Evolutionary conservation across 2,888 invertebrate genomes (phyloP).

Genomic region (Eristalinus aeneus): DNA sequence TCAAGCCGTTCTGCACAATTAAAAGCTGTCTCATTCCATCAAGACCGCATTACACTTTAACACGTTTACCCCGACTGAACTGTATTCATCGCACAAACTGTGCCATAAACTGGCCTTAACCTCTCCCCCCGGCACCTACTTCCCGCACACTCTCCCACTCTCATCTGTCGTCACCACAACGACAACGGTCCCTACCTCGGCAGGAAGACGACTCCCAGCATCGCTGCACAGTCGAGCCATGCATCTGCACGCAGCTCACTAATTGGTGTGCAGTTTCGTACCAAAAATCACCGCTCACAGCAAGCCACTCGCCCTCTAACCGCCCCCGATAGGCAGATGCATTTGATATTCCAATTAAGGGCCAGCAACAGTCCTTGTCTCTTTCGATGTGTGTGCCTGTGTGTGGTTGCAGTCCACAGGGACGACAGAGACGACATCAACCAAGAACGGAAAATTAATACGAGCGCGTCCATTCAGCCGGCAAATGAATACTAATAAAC

Average conservation of each 20-base stretch:
- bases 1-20: not conserved
- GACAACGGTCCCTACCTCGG: not conserved
- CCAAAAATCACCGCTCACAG: slow-evolving; percentile 3
- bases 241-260: slow-evolving; percentile 3
- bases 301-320: not conserved
- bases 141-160: not conserved
- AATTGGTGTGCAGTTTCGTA: slow-evolving; percentile 37
- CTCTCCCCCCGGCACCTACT: not conserved
- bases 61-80: not conserved
- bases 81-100: not conserved
- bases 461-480: slow-evolving; percentile 61
- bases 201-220: not conserved
- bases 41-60: not conserved
- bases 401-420: not conserved
- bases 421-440: slow-evolving; percentile 34
- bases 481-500: slow-evolving; percentile 69
- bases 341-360: slow-evolving; percentile 62
- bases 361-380: not conserved
- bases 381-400: not conserved
- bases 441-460: slow-evolving; percentile 67
- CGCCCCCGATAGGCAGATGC: not conserved
- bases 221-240: not conserved
- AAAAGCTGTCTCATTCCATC: not conserved
- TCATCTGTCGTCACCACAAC: not conserved
- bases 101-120: not conserved